Evolutionary conservation across 2,888 invertebrate species (phyloP), one percentile per base, ranked within the genome.

Genomic region (Caprella mutica): DNA sequence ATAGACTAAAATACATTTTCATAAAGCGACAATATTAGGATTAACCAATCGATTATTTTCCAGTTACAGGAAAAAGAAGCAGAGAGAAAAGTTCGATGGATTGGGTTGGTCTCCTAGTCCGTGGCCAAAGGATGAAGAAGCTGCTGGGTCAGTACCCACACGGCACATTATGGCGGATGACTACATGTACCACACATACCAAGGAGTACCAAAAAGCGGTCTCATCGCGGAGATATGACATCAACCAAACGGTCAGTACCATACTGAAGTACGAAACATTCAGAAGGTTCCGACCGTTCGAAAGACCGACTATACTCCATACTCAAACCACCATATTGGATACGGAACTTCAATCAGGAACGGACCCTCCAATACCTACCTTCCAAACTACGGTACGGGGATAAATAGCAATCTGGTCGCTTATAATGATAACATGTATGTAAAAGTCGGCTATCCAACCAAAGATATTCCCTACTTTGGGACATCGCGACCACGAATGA

Each of bases 91-190:
- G 51, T 40, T 61, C 21, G 21, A 35, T n/a, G 59, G 59, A 5
- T 51, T 56, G n/a, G 55, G 57, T 8, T 61, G 60, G 60, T 56
- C 54, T 19, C 57, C 56, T 1, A 56, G 57, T 21, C 56, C 56
- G n/a, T 61, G 60, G 60, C 57, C 57, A 14, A 54, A 56, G 5
- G 60, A 61, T 26, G 54, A 57, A 40, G 56, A 57, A 48, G 39
- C 60, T 2, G 56, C 60, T 6, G 48, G 24, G 19, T 30, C 48
- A 12, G 48, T 48, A 8, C 51, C 60, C 27, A 61, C 56, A 14
- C 24, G 57, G 26, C 60, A 61, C 55, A 61, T 61, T 46, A 61
- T 61, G 60, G 60, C 60, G 9, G 57, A 61, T 48, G 60, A 61
- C 27, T 61, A 57, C 46, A 27, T 61, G 19, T 61, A 61, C 55